A percentile compares a stretch with the other conserved stretches of the same genome.
These are phyloP conservation scores for Phaetusa simplex DNA, from an alignment of 2,113 vertebrate species.

Conservation along the genomic window DNA sequence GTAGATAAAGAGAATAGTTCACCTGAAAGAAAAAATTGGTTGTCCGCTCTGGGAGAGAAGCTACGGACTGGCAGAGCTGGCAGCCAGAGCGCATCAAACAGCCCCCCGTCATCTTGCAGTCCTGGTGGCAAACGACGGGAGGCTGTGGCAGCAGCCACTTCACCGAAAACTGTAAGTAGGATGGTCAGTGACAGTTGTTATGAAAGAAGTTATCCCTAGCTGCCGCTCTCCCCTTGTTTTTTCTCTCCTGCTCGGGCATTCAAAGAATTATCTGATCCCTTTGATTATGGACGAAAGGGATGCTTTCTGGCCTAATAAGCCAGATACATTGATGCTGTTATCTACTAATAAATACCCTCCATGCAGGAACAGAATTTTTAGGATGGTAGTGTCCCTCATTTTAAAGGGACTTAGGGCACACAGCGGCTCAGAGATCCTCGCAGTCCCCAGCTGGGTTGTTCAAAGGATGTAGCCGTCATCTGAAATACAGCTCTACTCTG, in stretches of 20 bases:
- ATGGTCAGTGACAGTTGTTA: neutral
- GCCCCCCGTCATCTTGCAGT: slow-evolving; percentile 48
- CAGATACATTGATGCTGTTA: neutral
- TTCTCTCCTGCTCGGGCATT: neutral
- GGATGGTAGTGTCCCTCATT: neutral
- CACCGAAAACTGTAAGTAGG: slow-evolving; percentile 77
- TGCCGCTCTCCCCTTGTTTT: neutral
- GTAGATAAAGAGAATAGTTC: slow-evolving; percentile 88
- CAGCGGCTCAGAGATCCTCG: neutral
- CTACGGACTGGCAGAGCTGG: slow-evolving; percentile 70
- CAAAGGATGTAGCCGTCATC: neutral
- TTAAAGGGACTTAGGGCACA: neutral
- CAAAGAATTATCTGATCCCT: neutral
- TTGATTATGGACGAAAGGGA: neutral
- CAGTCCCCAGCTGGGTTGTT: neutral
- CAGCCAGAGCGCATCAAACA: neutral
- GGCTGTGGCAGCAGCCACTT: slow-evolving; percentile 50
- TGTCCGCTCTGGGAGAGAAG: slow-evolving; percentile 85
- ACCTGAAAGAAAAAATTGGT: slow-evolving; percentile 83
- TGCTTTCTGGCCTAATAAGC: neutral
- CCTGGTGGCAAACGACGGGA: slow-evolving; percentile 76
- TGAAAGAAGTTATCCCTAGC: neutral
- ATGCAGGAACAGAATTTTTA: neutral
- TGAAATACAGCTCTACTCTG: neutral
- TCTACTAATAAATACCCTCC: neutral